phyloP scores from a whole-genome alignment of 2,113 vertebrate genomes.

The Gobius niger region DNA sequence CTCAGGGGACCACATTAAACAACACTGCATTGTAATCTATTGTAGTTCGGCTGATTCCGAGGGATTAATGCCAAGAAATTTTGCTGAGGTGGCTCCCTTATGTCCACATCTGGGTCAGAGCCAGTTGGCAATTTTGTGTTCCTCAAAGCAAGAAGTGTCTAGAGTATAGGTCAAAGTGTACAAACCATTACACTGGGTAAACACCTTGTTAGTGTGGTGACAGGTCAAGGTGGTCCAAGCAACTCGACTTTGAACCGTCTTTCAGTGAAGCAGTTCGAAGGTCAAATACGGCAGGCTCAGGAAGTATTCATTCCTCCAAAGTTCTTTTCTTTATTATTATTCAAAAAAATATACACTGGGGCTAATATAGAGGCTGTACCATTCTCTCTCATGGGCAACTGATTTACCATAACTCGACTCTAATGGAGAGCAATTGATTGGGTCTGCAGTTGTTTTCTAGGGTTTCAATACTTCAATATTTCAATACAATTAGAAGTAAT shows the following conservation, averaged over 20 bases:
- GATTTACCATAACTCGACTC: too few relatives aligned
- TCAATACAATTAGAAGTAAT: too few relatives aligned
- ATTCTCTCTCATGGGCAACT: too few relatives aligned
- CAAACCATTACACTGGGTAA: conserved; percentile 29
- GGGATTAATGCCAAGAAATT: conserved; percentile 45
- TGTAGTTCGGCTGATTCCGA: conserved; percentile 32
- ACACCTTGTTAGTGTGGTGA: conserved; percentile 21
- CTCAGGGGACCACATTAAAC: conserved; percentile 5
- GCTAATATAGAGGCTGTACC: too few relatives aligned
- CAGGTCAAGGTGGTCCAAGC: conserved; percentile 45
- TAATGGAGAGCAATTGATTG: too few relatives aligned
- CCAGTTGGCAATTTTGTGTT: conserved; percentile 13
- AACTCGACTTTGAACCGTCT: conserved; percentile 39
- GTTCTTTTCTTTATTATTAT: too few relatives aligned
- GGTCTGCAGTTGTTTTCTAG: too few relatives aligned
- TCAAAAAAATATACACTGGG: too few relatives aligned
- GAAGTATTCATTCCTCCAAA: too few relatives aligned
- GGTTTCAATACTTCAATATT: too few relatives aligned
- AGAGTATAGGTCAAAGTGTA: conserved; percentile 32
- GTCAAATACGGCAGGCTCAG: neutral
- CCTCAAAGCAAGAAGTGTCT: conserved; percentile 35
- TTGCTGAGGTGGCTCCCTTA: conserved; percentile 48
- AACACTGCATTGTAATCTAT: conserved; percentile 20
- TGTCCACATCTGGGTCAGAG: conserved; percentile 39
- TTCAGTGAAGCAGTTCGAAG: conserved; percentile 13